Evolutionary conservation across 2,888 invertebrate species (phyloP).

Genomic region (Volucella bombylans): DNA sequence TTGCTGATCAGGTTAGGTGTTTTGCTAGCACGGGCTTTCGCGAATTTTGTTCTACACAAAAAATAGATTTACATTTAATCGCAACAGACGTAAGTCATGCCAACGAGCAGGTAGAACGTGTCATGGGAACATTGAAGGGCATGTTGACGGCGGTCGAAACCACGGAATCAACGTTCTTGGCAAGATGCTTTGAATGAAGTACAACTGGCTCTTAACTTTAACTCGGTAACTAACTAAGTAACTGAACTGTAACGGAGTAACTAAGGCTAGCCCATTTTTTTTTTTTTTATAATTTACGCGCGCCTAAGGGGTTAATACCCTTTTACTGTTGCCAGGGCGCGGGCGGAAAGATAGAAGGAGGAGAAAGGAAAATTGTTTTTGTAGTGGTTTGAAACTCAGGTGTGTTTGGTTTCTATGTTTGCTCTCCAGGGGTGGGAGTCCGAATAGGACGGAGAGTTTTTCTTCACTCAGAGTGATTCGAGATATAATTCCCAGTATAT

Average conservation of each 20-base stretch:
- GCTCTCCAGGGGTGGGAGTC: too few species aligned
- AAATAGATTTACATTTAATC: conserved; percentile 57
- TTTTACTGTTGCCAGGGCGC: too few species aligned
- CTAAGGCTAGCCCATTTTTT: conserved; percentile 14
- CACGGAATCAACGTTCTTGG: conserved; percentile 57
- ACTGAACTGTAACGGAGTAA: conserved; percentile 24
- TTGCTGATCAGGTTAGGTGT: conserved; percentile 55
- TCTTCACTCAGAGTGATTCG: too few species aligned
- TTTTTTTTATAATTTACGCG: too few species aligned
- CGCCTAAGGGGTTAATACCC: too few species aligned
- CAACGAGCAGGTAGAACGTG: conserved; percentile 61
- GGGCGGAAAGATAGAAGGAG: too few species aligned
- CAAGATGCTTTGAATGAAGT: conserved; percentile 57
- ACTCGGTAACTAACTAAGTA: too few species aligned
- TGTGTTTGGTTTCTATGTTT: too few species aligned
- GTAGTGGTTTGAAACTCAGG: too few species aligned
- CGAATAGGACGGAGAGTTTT: too few species aligned
- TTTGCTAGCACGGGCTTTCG: conserved; percentile 42
- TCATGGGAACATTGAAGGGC: conserved; percentile 50
- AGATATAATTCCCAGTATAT: too few species aligned
- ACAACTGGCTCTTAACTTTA: conserved; percentile 44
- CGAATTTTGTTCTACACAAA: conserved; percentile 50
- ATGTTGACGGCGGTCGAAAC: conserved; percentile 64
- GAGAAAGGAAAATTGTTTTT: too few species aligned
- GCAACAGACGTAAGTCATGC: conserved; percentile 58